phyloP scores from a whole-genome alignment of 2,113 vertebrate species.

The Percina caprodes region DNA sequence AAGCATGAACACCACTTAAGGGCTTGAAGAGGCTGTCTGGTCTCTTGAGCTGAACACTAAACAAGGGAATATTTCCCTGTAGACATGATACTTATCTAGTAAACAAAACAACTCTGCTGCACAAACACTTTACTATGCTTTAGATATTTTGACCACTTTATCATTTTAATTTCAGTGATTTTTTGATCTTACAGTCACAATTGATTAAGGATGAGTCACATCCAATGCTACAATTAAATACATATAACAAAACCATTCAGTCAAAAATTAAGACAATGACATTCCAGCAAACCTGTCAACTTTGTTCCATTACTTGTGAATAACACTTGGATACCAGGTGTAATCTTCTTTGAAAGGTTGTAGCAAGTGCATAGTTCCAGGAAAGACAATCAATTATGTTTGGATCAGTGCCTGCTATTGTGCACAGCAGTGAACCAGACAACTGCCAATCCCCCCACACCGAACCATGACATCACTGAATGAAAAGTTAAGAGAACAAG shows the following conservation, averaged over 20 bases:
- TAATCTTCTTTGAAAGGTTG: background rate
- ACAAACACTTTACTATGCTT: background rate
- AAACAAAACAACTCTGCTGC: background rate
- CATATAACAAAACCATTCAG: background rate
- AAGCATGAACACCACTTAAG: background rate
- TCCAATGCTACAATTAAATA: background rate
- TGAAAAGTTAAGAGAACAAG: conserved; percentile 40
- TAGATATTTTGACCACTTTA: background rate
- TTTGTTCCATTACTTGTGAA: background rate
- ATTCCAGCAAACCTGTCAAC: background rate
- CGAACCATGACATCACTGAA: conserved; percentile 25
- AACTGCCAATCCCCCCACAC: background rate
- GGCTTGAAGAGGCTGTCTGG: background rate
- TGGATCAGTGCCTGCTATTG: background rate
- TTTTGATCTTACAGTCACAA: background rate
- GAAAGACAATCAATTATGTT: background rate
- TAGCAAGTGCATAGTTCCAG: background rate
- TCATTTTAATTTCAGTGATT: background rate
- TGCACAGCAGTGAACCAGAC: background rate
- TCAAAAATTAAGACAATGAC: background rate
- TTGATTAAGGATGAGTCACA: background rate
- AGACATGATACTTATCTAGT: background rate
- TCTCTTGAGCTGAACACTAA: background rate
- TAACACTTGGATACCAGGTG: background rate
- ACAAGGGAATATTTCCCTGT: background rate